These are phyloP conservation scores for Ceramica pisi DNA, from an alignment of 2,888 invertebrate species.

Conservation along the genomic window DNA sequence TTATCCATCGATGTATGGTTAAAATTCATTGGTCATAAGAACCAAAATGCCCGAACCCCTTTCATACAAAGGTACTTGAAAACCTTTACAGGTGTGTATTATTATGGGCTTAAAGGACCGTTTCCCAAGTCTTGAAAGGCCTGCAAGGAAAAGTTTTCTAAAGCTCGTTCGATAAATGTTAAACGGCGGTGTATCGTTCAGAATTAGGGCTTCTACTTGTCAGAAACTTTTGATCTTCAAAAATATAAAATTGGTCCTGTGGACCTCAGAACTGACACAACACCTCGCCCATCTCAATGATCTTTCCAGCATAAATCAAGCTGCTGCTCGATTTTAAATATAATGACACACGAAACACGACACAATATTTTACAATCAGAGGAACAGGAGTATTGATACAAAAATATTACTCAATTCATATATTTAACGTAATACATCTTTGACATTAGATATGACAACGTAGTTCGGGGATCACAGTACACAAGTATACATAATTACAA, in stretches of 20 bases:
- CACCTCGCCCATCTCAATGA: neutral
- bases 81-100: too few species aligned
- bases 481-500: slow-evolving; percentile 58
- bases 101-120: too few species aligned
- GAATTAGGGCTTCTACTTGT: neutral
- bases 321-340: slow-evolving; percentile 12
- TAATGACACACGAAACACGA: neutral
- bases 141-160: neutral
- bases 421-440: slow-evolving; percentile 61
- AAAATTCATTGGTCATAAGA: too few species aligned
- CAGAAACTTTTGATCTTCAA: too few species aligned
- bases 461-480: slow-evolving; percentile 65
- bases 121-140: neutral
- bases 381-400: slow-evolving; percentile 16
- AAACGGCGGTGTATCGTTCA: neutral
- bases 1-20: too few species aligned
- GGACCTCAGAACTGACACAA: neutral
- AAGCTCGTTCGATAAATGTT: neutral
- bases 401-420: slow-evolving; percentile 45
- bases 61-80: too few species aligned
- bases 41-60: too few species aligned
- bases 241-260: too few species aligned
- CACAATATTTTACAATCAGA: neutral
- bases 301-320: neutral
- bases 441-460: slow-evolving; percentile 63